Evolutionary conservation across 2,113 vertebrate species (phyloP).

Genomic region (Narcine bancroftii): DNA sequence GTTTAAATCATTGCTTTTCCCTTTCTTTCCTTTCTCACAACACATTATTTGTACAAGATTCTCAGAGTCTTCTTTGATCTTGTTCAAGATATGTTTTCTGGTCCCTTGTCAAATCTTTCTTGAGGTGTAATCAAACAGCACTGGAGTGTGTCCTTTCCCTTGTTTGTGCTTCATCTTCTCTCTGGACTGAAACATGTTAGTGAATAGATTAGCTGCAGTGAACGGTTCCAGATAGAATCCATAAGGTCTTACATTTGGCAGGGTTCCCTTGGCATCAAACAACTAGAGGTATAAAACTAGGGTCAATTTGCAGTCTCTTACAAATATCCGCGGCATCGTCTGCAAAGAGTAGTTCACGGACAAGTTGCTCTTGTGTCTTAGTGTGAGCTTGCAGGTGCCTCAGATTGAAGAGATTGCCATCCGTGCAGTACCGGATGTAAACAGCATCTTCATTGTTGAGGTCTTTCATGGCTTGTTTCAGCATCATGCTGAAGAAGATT

Average conservation of each 20-base stretch:
- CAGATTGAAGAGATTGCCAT: too few species aligned
- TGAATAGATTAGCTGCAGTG: background rate
- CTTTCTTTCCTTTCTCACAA: background rate
- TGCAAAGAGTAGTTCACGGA: too few species aligned
- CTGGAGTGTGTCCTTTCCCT: constrained; percentile 27
- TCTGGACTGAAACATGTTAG: background rate
- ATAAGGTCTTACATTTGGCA: background rate
- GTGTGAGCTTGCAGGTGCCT: too few species aligned
- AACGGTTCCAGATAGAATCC: background rate
- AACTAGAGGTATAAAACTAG: background rate
- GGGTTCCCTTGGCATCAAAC: background rate
- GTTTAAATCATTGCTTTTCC: background rate
- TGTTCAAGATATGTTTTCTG: background rate
- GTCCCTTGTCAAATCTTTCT: background rate
- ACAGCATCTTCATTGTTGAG: too few species aligned
- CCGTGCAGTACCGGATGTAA: too few species aligned
- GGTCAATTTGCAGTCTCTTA: background rate
- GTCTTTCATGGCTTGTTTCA: too few species aligned
- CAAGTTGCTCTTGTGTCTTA: too few species aligned
- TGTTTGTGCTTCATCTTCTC: background rate
- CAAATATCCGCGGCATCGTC: too few species aligned
- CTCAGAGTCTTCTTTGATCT: constrained; percentile 21
- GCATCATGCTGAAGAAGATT: too few species aligned
- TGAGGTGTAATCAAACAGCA: constrained; percentile 16
- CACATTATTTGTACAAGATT: background rate